Base-by-base conservation (phyloP, 2,113 vertebrate species). In the Lampris incognitus region DNA sequence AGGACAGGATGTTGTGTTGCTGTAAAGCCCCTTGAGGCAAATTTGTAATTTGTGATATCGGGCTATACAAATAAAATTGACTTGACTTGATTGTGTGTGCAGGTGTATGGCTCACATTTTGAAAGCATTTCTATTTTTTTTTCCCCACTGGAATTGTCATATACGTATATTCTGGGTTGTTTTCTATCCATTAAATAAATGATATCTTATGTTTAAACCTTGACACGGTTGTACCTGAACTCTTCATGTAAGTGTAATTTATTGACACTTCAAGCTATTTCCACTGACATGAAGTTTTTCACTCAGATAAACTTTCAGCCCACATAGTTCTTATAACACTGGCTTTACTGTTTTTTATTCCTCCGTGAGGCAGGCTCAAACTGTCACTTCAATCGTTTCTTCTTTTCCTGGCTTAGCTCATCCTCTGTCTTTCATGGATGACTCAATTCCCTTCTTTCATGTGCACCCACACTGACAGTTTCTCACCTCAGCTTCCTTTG, bases 401-500 rank as follows among this genome's bases (percentile, higher is more conserved):
- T 48, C 59, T 72, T 52, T 52, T 70, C 24, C 7, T 56, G 1
- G 0, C 40, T 72, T 1, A 8, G 6, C 61, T 67, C 46, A 24
- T 36, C 73, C 37, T 62, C 1, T 1, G 7, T 76, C 46, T 70
- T 54, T 67, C 44, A 62, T 24, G 24, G 66, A 52, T 82, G 50
- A 74, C 69, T 76, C 76, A 60, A 65, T 72, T 76, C 65, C n/a
- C 65, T 65, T 38, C 36, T 59, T n/a, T 13, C 58, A 50, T 75
- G 60, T 57, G 39, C 36, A 55, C 58, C 44, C 11, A n/a, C 44
- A 78, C 7, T 5, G 49, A 54, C 11, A 9, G 10, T 66, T 63
- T 71, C 54, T 46, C 3, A 55, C 39, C 37, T 50, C 69, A 44
- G 42, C 42, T 59, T 5, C n/a, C 44, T 64, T 51, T 64, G 38